phyloP scores from a whole-genome alignment of 1,140 invertebrate genomes.

The Pteromalus puparum region DNA sequence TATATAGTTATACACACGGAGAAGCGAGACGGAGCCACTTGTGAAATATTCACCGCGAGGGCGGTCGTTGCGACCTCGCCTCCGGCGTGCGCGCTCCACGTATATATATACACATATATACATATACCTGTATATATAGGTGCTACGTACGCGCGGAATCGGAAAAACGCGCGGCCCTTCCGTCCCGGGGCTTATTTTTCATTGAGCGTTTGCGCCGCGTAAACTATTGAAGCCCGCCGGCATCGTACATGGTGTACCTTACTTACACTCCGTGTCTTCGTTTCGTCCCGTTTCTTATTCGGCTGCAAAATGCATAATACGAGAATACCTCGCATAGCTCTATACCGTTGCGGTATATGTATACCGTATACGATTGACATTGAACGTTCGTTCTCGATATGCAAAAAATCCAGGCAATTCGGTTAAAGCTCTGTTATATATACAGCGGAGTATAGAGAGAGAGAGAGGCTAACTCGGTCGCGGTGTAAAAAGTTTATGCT shows the following conservation, averaged over 20 bases:
- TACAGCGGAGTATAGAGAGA: too few species aligned
- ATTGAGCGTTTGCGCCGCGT: neutral
- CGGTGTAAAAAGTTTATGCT: neutral
- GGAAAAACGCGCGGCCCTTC: neutral
- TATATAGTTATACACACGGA: too few species aligned
- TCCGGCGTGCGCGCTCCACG: neutral
- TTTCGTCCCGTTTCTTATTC: too few species aligned
- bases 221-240: conserved; percentile 10
- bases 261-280: too few species aligned
- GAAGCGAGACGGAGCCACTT: conserved; percentile 18
- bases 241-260: too few species aligned
- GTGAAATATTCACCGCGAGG: conserved; percentile 47
- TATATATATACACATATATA: neutral
- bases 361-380: neutral
- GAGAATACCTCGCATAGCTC: too few species aligned
- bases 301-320: too few species aligned
- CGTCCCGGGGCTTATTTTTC: conserved; percentile 16
- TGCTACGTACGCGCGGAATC: neutral
- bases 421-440: neutral
- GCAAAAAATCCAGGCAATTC: neutral
- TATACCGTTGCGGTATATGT: too few species aligned
- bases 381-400: neutral
- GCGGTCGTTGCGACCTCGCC: conserved; percentile 19
- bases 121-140: neutral
- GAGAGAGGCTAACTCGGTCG: neutral